These are phyloP conservation scores for Hyppa rectilinea DNA, from an alignment of 2,888 invertebrate genomes.

Conservation along the genomic window DNA sequence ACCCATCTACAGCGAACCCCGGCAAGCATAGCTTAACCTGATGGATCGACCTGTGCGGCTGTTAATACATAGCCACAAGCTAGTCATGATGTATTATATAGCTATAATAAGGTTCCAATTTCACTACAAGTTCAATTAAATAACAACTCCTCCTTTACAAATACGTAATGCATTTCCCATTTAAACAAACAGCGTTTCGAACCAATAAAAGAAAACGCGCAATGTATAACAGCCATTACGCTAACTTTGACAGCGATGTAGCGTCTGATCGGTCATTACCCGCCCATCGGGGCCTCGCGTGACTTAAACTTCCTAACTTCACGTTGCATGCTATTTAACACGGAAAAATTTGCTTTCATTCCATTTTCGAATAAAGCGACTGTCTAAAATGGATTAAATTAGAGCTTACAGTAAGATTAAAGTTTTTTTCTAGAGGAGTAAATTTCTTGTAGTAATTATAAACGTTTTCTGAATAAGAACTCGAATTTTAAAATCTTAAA, in stretches of 20 bases:
- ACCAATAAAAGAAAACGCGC: slow-evolving; percentile 46
- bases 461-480: too few species aligned
- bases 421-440: too few species aligned
- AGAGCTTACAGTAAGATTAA: slow-evolving; percentile 22
- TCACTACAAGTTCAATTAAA: not conserved
- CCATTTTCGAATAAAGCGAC: slow-evolving; percentile 55
- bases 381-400: slow-evolving; percentile 51
- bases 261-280: slow-evolving; percentile 66
- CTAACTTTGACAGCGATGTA: slow-evolving; percentile 61
- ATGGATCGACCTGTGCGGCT: too few species aligned
- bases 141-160: not conserved
- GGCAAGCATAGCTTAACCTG: too few species aligned
- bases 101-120: not conserved
- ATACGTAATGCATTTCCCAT: slow-evolving; percentile 26
- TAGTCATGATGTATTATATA: too few species aligned
- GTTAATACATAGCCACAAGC: too few species aligned
- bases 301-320: slow-evolving; percentile 51
- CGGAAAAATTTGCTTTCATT: slow-evolving; percentile 56
- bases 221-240: slow-evolving; percentile 59
- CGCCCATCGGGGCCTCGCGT: slow-evolving; percentile 63
- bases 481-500: too few species aligned
- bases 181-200: slow-evolving; percentile 23
- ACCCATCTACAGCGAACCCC: too few species aligned
- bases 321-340: slow-evolving; percentile 65
- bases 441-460: too few species aligned